Evolutionary conservation across 2,797 vertebrate species (phyloP).

Genomic region (Anolis apletophallus): DNA sequence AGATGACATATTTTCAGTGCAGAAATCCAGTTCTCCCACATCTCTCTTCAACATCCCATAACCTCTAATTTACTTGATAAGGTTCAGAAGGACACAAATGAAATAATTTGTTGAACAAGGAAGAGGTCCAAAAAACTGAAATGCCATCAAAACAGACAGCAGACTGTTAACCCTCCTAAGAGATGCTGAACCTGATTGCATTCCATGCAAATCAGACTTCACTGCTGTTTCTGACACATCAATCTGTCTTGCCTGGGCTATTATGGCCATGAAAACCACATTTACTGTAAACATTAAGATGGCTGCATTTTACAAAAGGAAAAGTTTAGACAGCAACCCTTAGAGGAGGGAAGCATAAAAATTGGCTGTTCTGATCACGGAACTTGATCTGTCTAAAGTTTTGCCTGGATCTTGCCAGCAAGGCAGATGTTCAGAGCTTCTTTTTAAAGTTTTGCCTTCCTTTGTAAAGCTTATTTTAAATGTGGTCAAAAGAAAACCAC

Average conservation of each 20-base stretch:
- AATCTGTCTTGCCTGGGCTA: slow-evolving; percentile 1
- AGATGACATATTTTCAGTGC: slow-evolving; percentile 42
- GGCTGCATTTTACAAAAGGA: background rate
- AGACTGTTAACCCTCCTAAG: slow-evolving; percentile 16
- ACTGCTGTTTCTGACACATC: slow-evolving; percentile 15
- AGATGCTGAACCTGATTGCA: slow-evolving; percentile 13
- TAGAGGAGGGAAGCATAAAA: background rate
- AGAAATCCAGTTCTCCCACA: slow-evolving; percentile 34
- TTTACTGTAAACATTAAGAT: slow-evolving; percentile 1
- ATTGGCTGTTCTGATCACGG: background rate
- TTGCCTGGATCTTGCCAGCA: background rate
- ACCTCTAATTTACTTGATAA: slow-evolving; percentile 21
- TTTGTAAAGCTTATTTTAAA: no score
- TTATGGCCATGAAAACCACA: slow-evolving; percentile 1
- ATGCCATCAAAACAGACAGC: slow-evolving; percentile 12
- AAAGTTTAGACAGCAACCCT: background rate
- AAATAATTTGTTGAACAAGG: slow-evolving; percentile 7
- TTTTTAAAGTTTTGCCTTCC: no score
- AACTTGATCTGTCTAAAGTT: background rate
- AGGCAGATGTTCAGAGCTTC: no score
- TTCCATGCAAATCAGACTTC: slow-evolving; percentile 19
- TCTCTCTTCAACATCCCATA: slow-evolving; percentile 35
- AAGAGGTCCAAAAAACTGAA: background rate
- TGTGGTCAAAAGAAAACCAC: background rate
- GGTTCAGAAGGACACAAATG: slow-evolving; percentile 39